These are phyloP conservation scores for Podarcis raffonei DNA, from an alignment of 2,113 vertebrate species.

Conservation along the genomic window DNA sequence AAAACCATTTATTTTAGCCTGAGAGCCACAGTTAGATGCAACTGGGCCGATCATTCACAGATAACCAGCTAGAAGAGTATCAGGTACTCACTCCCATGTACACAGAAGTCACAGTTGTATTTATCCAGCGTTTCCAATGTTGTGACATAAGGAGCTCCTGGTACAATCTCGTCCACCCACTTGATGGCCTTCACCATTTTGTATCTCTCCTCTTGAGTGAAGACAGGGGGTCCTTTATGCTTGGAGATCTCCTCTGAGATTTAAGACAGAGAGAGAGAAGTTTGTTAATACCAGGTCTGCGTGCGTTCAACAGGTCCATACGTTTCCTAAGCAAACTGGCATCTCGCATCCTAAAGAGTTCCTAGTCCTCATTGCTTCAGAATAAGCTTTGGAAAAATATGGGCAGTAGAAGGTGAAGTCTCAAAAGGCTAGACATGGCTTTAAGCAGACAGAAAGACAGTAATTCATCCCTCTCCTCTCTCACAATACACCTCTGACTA, in stretches of 20 bases:
- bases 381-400: not conserved
- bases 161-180: conserved; percentile 96
- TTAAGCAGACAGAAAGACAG: not conserved
- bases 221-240: conserved; percentile 97
- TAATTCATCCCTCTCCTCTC: not conserved
- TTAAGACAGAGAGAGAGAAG: conserved; percentile 25
- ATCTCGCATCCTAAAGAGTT: not conserved
- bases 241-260: conserved; percentile 91
- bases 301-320: not conserved
- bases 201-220: conserved; percentile 94
- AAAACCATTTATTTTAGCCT: not conserved
- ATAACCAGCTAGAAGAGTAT: not conserved
- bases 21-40: not conserved
- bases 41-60: not conserved
- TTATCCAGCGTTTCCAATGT: conserved; percentile 93
- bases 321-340: not conserved
- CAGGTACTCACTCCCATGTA: conserved; percentile 89
- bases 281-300: not conserved
- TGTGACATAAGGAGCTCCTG: conserved; percentile 95
- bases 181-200: conserved; percentile 98
- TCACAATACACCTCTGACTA: not conserved
- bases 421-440: not conserved
- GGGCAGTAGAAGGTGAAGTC: not conserved
- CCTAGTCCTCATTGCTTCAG: not conserved
- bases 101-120: conserved; percentile 95